These are phyloP conservation scores for Anoura caudifer DNA, from an alignment of 2,113 vertebrate species.

Conservation along the genomic window DNA sequence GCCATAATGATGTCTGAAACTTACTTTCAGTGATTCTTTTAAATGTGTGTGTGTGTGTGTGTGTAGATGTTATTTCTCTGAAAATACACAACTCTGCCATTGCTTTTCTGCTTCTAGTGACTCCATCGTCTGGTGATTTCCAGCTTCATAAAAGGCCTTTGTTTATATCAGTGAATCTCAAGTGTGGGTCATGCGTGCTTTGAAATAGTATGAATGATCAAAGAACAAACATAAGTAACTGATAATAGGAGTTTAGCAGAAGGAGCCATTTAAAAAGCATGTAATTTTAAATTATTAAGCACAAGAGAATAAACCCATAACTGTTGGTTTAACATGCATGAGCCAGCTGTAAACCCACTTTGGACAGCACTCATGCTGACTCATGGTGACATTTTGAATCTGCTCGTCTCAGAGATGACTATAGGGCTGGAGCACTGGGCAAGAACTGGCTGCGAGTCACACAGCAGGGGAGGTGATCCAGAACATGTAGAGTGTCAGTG, in stretches of 20 bases:
- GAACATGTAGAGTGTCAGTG: not conserved
- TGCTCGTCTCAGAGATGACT: not conserved
- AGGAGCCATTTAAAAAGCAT: not conserved
- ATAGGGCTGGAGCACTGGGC: not conserved
- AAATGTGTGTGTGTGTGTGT: not conserved
- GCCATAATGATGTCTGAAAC: not conserved
- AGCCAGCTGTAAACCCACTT: not conserved
- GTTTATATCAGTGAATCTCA: not conserved
- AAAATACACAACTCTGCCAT: not conserved
- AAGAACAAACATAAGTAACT: not conserved
- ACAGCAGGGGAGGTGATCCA: not conserved
- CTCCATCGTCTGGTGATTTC: not conserved
- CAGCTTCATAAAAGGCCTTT: not conserved
- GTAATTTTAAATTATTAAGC: not conserved
- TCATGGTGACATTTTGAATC: not conserved
- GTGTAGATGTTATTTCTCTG: not conserved
- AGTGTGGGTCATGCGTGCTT: not conserved
- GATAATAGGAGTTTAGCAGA: not conserved
- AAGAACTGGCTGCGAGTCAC: not conserved
- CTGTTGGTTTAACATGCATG: not conserved
- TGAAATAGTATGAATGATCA: constrained; percentile 15
- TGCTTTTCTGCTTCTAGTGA: not conserved
- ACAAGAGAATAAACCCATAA: not conserved
- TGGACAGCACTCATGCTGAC: not conserved
- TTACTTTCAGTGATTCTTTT: not conserved